Percentiles rank a stretch among this genome's conserved stretches.
Evolutionary conservation across 2,797 vertebrate species (phyloP).

Genomic region (Micropoecilia bifurca): DNA sequence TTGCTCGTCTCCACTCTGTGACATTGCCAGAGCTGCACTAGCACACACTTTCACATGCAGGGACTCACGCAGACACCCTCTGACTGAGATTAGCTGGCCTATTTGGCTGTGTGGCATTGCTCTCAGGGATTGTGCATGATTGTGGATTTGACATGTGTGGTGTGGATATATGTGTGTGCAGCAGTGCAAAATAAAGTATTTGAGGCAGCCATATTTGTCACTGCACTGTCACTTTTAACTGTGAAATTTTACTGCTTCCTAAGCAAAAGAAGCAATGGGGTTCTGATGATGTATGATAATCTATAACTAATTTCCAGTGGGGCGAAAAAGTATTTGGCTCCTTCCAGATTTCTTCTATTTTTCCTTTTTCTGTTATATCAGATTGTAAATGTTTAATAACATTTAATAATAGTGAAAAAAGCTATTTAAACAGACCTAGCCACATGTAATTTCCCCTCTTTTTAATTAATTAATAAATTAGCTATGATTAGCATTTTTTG

Average conservation of each 20-base stretch:
- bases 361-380: neutral
- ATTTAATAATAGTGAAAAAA: neutral
- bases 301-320: neutral
- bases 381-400: neutral
- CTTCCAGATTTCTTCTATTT: neutral
- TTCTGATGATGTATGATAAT: neutral
- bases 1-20: conserved; percentile 53
- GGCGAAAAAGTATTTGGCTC: neutral
- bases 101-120: conserved; percentile 69
- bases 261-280: conserved; percentile 18
- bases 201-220: conserved; percentile 71
- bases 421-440: neutral
- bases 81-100: conserved; percentile 74
- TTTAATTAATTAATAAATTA: neutral
- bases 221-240: conserved; percentile 62
- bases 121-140: conserved; percentile 61
- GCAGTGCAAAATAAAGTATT: conserved; percentile 74
- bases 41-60: conserved; percentile 26
- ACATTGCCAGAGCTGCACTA: conserved; percentile 63
- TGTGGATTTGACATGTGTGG: conserved; percentile 51
- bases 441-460: neutral
- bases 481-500: neutral
- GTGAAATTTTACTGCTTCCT: conserved; percentile 61
- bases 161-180: conserved; percentile 43
- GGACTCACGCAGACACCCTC: conserved; percentile 44